These are phyloP conservation scores for Drosophila lacertosa DNA, from an alignment of 1,140 invertebrate genomes.

Conservation along the genomic window DNA sequence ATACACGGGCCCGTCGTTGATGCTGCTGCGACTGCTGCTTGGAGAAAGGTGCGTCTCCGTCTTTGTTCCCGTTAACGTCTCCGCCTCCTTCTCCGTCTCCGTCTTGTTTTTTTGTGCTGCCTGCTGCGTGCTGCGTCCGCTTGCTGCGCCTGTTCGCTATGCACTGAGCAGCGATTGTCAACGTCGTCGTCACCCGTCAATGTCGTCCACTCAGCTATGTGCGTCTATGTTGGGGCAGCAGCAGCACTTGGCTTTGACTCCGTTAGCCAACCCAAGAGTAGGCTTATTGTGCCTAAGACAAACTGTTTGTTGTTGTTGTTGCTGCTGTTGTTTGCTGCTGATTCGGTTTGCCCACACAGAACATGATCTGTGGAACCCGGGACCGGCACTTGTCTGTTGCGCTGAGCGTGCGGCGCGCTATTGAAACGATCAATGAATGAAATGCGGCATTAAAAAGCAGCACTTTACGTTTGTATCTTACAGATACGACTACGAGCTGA, in stretches of 20 bases:
- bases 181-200: conserved; percentile 39
- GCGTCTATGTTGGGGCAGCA: conserved; percentile 50
- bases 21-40: conserved; percentile 22
- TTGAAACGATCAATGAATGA: conserved; percentile 82
- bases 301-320: not conserved
- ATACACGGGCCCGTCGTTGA: conserved; percentile 48
- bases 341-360: conserved; percentile 58
- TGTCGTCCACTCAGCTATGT: conserved; percentile 51
- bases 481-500: conserved; percentile 57
- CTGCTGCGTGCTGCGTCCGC: conserved; percentile 54
- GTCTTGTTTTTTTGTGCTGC: too few species aligned
- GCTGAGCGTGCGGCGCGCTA: conserved; percentile 73
- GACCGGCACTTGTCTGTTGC: conserved; percentile 48
- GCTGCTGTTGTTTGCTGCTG: conserved; percentile 14
- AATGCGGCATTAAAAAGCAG: conserved; percentile 76
- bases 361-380: conserved; percentile 25
- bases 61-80: conserved; percentile 22
- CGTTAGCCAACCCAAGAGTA: conserved; percentile 61
- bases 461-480: conserved; percentile 58
- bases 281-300: conserved; percentile 47
- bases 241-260: conserved; percentile 71
- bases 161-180: conserved; percentile 63
- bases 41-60: conserved; percentile 61
- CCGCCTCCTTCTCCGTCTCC: too few species aligned
- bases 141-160: conserved; percentile 73